A percentile compares a stretch with the other conserved stretches of the same genome.
Conservation (phyloP, 2,888 invertebrate species). For the Imbricaverruca yamaguchii region DNA sequence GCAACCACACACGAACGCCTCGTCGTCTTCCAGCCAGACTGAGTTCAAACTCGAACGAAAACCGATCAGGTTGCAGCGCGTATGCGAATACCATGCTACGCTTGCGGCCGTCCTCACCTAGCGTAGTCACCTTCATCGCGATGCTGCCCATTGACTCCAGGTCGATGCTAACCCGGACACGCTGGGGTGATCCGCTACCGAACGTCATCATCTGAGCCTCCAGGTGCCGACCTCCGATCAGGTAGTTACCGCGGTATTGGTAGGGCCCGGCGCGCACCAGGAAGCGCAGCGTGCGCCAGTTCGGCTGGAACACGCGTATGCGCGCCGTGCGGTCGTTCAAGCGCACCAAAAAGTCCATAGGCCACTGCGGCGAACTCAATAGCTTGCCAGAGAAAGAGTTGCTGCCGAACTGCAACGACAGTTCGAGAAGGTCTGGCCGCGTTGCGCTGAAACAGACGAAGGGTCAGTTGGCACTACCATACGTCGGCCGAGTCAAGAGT, state of each 20-base stretch:
- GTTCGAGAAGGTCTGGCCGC: background rate
- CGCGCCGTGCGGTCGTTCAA: background rate
- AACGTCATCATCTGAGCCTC: background rate
- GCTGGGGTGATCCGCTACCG: slow-evolving; percentile 6
- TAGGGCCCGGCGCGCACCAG: background rate
- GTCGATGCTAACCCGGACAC: slow-evolving; percentile 4
- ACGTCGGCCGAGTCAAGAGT: too few relatives aligned
- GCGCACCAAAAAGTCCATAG: background rate
- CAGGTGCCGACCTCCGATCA: background rate
- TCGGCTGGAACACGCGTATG: background rate
- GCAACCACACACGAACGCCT: background rate
- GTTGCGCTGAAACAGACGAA: background rate
- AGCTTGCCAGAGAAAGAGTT: background rate
- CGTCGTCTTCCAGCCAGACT: background rate
- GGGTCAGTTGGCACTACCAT: too few relatives aligned
- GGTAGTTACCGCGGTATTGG: background rate
- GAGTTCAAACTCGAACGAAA: background rate
- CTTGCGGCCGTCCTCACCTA: background rate
- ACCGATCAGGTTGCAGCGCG: background rate
- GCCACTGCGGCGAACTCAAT: background rate
- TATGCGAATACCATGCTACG: background rate
- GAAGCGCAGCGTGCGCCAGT: slow-evolving; percentile 1
- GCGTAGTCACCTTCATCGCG: slow-evolving; percentile 3
- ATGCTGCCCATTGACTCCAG: slow-evolving; percentile 2
- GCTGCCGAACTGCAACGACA: background rate